Evolutionary conservation across 2,113 vertebrate genomes (phyloP).

Genomic region (Archilochus colubris): DNA sequence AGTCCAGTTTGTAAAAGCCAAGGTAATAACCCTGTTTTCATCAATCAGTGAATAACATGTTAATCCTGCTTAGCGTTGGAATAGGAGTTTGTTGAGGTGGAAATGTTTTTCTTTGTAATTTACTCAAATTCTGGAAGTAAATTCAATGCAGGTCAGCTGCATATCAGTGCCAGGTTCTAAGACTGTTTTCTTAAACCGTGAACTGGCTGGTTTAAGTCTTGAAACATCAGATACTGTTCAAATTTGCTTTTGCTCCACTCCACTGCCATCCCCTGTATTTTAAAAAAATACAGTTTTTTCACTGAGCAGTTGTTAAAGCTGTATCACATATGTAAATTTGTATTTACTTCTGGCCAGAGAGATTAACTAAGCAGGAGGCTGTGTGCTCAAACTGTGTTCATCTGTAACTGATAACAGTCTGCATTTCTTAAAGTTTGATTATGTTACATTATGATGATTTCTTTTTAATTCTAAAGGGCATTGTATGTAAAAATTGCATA

Average conservation of each 20-base stretch:
- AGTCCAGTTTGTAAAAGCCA: constrained; percentile 96
- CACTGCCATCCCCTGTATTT: neutral
- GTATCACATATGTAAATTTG: neutral
- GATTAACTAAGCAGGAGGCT: neutral
- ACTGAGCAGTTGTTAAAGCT: neutral
- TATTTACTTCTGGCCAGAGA: neutral
- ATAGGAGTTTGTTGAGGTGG: neutral
- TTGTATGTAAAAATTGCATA: neutral
- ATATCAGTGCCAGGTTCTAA: neutral
- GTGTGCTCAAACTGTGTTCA: neutral
- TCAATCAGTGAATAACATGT: constrained; percentile 51
- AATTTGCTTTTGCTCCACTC: neutral
- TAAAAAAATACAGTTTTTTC: neutral
- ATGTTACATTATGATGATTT: neutral
- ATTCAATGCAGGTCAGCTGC: neutral
- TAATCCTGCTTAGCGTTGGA: constrained; percentile 61
- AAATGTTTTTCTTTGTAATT: neutral
- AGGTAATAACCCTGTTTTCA: constrained; percentile 80
- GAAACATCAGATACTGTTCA: neutral
- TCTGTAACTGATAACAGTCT: neutral
- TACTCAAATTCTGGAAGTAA: neutral
- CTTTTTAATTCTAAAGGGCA: neutral
- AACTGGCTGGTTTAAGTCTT: neutral
- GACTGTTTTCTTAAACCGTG: neutral
- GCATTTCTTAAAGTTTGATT: neutral